Base-by-base conservation (phyloP, 2,888 invertebrate species). In the Synanthedon formicaeformis region DNA sequence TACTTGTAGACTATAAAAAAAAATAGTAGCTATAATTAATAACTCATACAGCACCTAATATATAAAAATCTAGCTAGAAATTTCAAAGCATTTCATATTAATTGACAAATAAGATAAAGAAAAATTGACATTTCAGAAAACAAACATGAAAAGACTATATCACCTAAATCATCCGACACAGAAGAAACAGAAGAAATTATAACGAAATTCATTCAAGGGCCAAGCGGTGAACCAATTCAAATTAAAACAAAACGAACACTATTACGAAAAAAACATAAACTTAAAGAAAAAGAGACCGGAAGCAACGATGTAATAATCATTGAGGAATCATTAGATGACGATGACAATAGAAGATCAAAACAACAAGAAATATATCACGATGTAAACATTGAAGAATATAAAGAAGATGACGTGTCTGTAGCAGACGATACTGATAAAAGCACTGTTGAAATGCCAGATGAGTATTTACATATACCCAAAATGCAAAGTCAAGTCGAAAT, bases 141-240 rank as follows among this genome's bases (percentile, higher is more conserved):
- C 53, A 55, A 63, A 53, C 60, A 64, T 34, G 54, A 57, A 49
- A 55, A 56, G 5, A 57, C 60, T 52, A 53, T 55, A 40, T 81
- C 80, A 23, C 76, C 80, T 13, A 81, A 72, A 63, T 77, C 79
- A 56, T 87, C 81, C 5, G 88, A 88, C 54, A 58, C 78, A 48
- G 86, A 90, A 76, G 90, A 90, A 83, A 82, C 85, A 49, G 89
- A 90, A 73, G 90, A 91, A 81, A 90, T 90, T 14, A 70, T 90
- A 45, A 90, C 90, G 1, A 90, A 89, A 73, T 90, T 90, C 61
- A 75, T 88, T 59, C 78, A 83, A 68, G 70, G 79, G 48, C 82
- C 89, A 10, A 78, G 81, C 53, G 73, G 75, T n/a, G 89, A 89
- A 72, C 88, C 89, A 6, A 85, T 81, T 55, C 86, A 88, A 73